Conservation (phyloP, 2,797 vertebrate genomes). For the Fistularia tabacaria region DNA sequence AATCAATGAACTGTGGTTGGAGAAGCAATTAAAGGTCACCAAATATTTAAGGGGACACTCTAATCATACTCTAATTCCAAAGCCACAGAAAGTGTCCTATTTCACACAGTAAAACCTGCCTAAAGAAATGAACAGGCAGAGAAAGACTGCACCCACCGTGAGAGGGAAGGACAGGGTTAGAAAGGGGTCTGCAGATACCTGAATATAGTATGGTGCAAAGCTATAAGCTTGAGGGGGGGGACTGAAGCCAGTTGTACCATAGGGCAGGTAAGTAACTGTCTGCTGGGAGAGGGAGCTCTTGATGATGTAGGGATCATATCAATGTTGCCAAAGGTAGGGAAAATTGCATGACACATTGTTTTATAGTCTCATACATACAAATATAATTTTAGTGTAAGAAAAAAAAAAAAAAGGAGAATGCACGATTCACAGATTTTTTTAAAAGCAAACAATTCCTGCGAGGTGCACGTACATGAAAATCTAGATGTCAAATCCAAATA, state of each 20-base stretch:
- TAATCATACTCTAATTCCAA: neutral
- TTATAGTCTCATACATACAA: conserved; percentile 19
- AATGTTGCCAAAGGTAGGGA: conserved; percentile 61
- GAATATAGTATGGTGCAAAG: conserved; percentile 49
- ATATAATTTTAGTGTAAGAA: conserved; percentile 13
- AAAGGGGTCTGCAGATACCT: conserved; percentile 54
- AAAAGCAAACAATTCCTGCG: no score
- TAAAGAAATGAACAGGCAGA: neutral
- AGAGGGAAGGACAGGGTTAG: conserved; percentile 6
- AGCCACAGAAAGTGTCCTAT: neutral
- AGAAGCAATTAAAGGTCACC: no score
- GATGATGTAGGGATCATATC: conserved; percentile 67
- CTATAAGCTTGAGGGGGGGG: conserved; percentile 41
- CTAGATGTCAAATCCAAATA: neutral
- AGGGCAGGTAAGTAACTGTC: conserved; percentile 62
- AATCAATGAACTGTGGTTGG: no score
- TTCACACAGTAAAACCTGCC: neutral
- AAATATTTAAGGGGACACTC: no score
- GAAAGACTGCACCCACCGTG: conserved; percentile 44
- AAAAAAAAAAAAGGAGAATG: neutral
- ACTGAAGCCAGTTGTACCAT: conserved; percentile 52
- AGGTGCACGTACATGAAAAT: no score
- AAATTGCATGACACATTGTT: conserved; percentile 41
- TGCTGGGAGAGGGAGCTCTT: conserved; percentile 70
- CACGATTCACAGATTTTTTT: neutral